These are phyloP conservation scores for Neotoxoptera formosana DNA, from an alignment of 1,140 invertebrate species.

Conservation along the genomic window DNA sequence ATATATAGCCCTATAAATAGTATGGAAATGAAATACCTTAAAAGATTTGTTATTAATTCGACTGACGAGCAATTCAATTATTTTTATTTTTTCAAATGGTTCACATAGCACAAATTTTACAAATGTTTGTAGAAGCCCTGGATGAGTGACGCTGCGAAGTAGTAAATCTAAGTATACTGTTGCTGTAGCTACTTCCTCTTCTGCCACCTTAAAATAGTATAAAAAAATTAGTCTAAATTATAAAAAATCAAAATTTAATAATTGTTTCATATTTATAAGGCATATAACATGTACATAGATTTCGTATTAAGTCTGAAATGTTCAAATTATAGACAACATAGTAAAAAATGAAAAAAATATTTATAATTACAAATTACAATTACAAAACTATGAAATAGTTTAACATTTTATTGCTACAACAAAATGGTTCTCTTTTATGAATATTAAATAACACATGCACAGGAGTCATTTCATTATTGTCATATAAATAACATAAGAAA, in stretches of 20 bases:
- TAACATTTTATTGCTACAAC: neutral
- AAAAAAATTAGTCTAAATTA: neutral
- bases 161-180: constrained; percentile 92
- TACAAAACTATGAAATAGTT: neutral
- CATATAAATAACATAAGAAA: neutral
- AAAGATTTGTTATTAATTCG: constrained; percentile 77
- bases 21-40: constrained; percentile 65
- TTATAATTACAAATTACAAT: neutral
- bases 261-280: neutral
- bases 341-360: neutral
- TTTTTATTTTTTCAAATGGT: constrained; percentile 80
- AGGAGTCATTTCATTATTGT: neutral
- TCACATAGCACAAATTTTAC: constrained; percentile 86
- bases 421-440: neutral
- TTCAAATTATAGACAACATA: neutral
- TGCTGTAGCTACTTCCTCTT: constrained; percentile 87
- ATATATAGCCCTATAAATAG: neutral
- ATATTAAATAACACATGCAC: neutral
- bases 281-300: neutral
- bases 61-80: constrained; percentile 80
- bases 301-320: neutral
- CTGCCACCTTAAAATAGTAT: constrained; percentile 62
- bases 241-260: neutral
- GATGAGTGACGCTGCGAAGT: constrained; percentile 84
- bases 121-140: constrained; percentile 81